Evolutionary conservation across 2,888 invertebrate species (phyloP).

Genomic region (Drosophila paranaensis): DNA sequence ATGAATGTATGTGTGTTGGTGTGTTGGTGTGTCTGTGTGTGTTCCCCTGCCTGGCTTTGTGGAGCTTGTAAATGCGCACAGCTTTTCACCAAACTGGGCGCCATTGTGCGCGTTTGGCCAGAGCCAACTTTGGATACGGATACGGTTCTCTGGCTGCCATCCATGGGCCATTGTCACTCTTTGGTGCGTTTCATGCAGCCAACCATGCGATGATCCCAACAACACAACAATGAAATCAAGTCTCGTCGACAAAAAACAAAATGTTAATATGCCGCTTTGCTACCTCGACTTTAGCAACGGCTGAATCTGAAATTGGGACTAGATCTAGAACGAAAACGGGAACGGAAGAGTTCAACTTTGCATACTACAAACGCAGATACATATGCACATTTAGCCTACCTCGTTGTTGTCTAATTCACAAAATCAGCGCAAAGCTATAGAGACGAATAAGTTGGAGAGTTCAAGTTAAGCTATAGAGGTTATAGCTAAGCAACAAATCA

Average conservation of each 20-base stretch:
- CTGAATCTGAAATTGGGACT: constrained; percentile 20
- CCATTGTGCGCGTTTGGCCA: constrained; percentile 54
- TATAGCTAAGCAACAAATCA: too few species aligned
- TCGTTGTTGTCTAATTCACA: constrained; percentile 32
- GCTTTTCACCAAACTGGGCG: constrained; percentile 66
- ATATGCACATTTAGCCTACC: constrained; percentile 20
- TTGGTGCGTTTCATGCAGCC: constrained; percentile 67
- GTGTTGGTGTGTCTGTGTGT: constrained; percentile 11
- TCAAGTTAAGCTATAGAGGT: not conserved
- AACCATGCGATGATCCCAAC: constrained; percentile 62
- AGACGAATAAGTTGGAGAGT: not conserved
- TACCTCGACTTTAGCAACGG: constrained; percentile 14
- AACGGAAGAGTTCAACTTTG: constrained; percentile 30
- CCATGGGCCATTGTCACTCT: constrained; percentile 66
- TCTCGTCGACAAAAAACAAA: constrained; percentile 35
- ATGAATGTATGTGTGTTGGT: not conserved
- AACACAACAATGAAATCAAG: constrained; percentile 42
- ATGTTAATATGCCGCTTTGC: constrained; percentile 51
- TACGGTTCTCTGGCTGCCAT: constrained; percentile 60
- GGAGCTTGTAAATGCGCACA: constrained; percentile 57
- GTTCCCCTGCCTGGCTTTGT: constrained; percentile 27
- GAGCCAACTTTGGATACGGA: constrained; percentile 59
- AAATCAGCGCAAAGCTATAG: constrained; percentile 19
- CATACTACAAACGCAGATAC: constrained; percentile 43
- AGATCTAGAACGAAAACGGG: constrained; percentile 14